A percentile compares a stretch with the other conserved stretches of the same genome.
These are phyloP conservation scores for Cerceris rybyensis DNA, from an alignment of 2,888 invertebrate species.

Conservation along the genomic window DNA sequence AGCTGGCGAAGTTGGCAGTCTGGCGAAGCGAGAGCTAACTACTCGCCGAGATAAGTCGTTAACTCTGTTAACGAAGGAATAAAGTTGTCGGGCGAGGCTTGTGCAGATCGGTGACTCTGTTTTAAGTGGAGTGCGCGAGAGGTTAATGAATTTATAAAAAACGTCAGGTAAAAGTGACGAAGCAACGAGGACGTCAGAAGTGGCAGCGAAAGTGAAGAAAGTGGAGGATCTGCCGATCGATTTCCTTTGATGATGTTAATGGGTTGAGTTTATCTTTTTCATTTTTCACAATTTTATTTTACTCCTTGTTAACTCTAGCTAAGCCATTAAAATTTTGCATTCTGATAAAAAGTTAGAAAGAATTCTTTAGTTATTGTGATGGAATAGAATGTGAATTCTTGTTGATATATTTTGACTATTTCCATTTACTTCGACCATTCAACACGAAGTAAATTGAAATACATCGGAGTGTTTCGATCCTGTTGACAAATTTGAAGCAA, in stretches of 20 bases:
- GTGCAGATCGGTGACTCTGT: slow-evolving; percentile 10
- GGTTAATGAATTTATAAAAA: slow-evolving; percentile 30
- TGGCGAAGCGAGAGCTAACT: background rate
- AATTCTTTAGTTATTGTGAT: background rate
- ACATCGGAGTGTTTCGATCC: slow-evolving; percentile 37
- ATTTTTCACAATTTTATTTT: too few relatives aligned
- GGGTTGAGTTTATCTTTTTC: too few relatives aligned
- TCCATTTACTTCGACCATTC: slow-evolving; percentile 43
- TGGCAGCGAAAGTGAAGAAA: too few relatives aligned
- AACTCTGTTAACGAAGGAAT: slow-evolving; percentile 10
- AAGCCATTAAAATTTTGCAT: too few relatives aligned
- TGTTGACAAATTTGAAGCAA: slow-evolving; percentile 54
- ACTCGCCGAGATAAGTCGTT: slow-evolving; percentile 1
- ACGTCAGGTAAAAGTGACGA: background rate
- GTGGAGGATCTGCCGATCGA: too few relatives aligned
- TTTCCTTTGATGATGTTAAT: too few relatives aligned
- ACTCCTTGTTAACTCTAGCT: too few relatives aligned
- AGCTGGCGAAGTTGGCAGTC: background rate
- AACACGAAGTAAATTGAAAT: slow-evolving; percentile 40
- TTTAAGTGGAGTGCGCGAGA: slow-evolving; percentile 9
- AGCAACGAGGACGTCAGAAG: too few relatives aligned
- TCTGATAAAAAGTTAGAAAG: too few relatives aligned
- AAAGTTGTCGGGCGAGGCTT: slow-evolving; percentile 9
- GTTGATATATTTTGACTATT: slow-evolving; percentile 46
- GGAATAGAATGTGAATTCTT: background rate